These are phyloP conservation scores for Coptotermes formosanus DNA, from an alignment of 1,140 invertebrate genomes.

Conservation along the genomic window DNA sequence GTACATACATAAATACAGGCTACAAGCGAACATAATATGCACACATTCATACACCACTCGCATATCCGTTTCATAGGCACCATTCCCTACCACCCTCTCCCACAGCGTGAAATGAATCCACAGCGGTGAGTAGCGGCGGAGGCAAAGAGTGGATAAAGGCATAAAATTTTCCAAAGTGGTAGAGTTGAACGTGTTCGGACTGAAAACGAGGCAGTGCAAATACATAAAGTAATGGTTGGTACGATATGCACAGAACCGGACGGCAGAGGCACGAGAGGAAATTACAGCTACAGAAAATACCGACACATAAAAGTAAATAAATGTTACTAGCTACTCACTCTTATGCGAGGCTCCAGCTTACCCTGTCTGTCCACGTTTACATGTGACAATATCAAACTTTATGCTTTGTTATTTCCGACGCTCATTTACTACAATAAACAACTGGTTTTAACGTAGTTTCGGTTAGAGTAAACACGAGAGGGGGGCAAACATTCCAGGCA, in stretches of 20 bases:
- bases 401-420: not conserved
- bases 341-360: too few relatives aligned
- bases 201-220: not conserved
- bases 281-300: too few relatives aligned
- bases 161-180: constrained; percentile 1
- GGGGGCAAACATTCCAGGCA: not conserved
- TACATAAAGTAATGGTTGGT: not conserved
- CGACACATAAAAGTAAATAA: not conserved
- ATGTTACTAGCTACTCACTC: not conserved
- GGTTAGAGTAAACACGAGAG: not conserved
- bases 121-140: not conserved
- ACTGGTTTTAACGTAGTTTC: not conserved
- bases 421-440: not conserved
- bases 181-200: not conserved
- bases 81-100: too few relatives aligned
- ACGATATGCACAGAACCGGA: not conserved
- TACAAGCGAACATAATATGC: too few relatives aligned
- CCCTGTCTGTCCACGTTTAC: not conserved
- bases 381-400: not conserved
- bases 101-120: not conserved
- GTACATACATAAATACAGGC: too few relatives aligned
- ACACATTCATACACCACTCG: too few relatives aligned
- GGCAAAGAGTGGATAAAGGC: not conserved
- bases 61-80: too few relatives aligned
- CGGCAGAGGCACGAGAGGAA: not conserved